Percentiles rank a stretch among this genome's conserved stretches.
These are phyloP conservation scores for Euwallacea fornicatus DNA, from an alignment of 1,140 invertebrate species.

Conservation along the genomic window DNA sequence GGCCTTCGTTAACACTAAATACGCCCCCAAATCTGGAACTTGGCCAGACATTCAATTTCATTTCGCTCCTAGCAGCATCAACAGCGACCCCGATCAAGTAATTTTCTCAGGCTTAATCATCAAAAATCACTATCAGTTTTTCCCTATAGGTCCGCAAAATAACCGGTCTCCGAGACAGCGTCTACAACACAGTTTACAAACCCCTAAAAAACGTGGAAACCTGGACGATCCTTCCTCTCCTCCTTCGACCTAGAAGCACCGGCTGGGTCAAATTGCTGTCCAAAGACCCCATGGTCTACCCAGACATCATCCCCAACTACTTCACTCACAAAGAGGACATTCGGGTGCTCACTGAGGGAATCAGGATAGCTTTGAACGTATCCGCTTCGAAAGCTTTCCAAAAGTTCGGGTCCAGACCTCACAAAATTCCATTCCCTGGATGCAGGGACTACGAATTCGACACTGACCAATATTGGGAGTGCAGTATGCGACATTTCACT, in stretches of 20 bases:
- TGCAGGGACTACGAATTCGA: constrained; percentile 72
- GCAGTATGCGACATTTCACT: constrained; percentile 77
- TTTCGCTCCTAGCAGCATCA: constrained; percentile 79
- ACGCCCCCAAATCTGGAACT: constrained; percentile 68
- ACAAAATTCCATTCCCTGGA: constrained; percentile 77
- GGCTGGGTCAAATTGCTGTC: constrained; percentile 79
- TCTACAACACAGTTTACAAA: constrained; percentile 85
- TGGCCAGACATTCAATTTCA: constrained; percentile 89
- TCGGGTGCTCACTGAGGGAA: constrained; percentile 74
- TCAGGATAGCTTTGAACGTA: constrained; percentile 77
- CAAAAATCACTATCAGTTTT: neutral
- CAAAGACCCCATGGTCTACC: constrained; percentile 77
- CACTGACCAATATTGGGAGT: constrained; percentile 86
- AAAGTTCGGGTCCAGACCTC: constrained; percentile 74
- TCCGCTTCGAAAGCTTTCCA: constrained; percentile 79
- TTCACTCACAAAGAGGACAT: constrained; percentile 81
- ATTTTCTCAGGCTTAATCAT: neutral
- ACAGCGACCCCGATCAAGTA: constrained; percentile 73
- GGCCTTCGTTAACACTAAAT: constrained; percentile 83
- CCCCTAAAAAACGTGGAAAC: constrained; percentile 76
- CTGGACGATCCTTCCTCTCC: constrained; percentile 79
- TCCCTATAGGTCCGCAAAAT: constrained; percentile 59
- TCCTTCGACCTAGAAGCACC: constrained; percentile 79
- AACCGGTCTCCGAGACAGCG: constrained; percentile 72
- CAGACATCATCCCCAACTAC: constrained; percentile 90